Conservation (phyloP, 2,797 vertebrate species). For the Philypnodon macrostomus region DNA sequence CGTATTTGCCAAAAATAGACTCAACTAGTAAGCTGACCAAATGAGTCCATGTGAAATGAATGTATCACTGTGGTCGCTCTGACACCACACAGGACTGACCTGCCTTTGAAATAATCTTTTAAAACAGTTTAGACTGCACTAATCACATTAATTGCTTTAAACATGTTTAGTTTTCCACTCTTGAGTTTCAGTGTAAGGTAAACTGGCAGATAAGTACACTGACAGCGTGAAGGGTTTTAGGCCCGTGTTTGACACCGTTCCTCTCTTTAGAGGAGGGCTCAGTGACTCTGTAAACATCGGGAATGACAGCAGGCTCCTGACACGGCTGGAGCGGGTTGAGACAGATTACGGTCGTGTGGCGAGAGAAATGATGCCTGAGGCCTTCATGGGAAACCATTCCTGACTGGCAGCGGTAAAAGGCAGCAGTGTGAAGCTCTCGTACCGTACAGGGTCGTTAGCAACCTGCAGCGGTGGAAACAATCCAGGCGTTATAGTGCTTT, state of each 20-base stretch:
- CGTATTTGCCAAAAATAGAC: conserved; percentile 10
- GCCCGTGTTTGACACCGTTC: conserved; percentile 48
- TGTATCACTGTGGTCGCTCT: conserved; percentile 20
- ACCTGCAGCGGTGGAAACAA: conserved; percentile 76
- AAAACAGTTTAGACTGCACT: conserved; percentile 74
- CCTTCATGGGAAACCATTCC: conserved; percentile 85
- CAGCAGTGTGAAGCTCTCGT: conserved; percentile 75
- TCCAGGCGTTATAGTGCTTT: conserved; percentile 75
- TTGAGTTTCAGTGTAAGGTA: conserved; percentile 47
- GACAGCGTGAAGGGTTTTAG: conserved; percentile 43
- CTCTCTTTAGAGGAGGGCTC: conserved; percentile 39
- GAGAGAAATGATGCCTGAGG: conserved; percentile 70
- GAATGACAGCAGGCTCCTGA: conserved; percentile 69
- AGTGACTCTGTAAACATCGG: conserved; percentile 68
- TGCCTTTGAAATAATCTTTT: conserved; percentile 65
- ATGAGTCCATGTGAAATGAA: conserved; percentile 34
- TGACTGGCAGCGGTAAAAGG: conserved; percentile 84
- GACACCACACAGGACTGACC: conserved; percentile 52
- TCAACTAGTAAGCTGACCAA: conserved; percentile 32
- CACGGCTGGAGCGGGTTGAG: conserved; percentile 72
- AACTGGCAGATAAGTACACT: conserved; percentile 47
- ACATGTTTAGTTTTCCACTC: conserved; percentile 75
- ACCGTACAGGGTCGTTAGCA: conserved; percentile 80
- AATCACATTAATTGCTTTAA: conserved; percentile 77
- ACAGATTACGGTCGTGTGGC: conserved; percentile 72